phyloP scores from a whole-genome alignment of 2,888 invertebrate genomes.

The Tetranychus piercei region DNA sequence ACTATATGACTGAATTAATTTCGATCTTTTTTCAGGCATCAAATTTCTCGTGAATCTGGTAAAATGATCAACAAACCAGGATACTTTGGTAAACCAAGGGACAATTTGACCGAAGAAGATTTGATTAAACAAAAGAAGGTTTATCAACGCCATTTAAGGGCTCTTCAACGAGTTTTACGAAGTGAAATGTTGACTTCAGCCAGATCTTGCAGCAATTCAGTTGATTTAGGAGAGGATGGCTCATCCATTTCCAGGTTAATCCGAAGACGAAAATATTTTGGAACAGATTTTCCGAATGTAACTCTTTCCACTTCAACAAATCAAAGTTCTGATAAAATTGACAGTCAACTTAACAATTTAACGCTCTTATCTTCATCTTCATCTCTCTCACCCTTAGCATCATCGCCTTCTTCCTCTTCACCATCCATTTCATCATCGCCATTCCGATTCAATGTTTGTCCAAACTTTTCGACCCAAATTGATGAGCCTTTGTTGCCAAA shows the following conservation, averaged over 20 bases:
- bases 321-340: not conserved
- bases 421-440: too few species aligned
- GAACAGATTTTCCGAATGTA: not conserved
- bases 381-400: too few species aligned
- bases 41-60: conserved; percentile 1
- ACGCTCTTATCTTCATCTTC: not conserved
- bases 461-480: too few species aligned
- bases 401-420: too few species aligned
- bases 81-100: not conserved
- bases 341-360: not conserved
- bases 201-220: not conserved
- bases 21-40: not conserved
- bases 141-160: conserved; percentile 40
- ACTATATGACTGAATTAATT: not conserved
- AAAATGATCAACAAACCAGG: not conserved
- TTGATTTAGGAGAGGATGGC: not conserved
- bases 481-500: too few species aligned
- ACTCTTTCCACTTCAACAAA: not conserved
- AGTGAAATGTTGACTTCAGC: conserved; percentile 7
- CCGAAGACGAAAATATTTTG: not conserved
- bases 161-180: conserved; percentile 37
- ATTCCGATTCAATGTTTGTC: too few species aligned
- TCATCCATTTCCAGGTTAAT: not conserved
- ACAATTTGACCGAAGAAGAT: conserved; percentile 33
- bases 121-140: conserved; percentile 41